Percentiles rank a stretch among this genome's conserved stretches.
Evolutionary conservation across 2,888 invertebrate species (phyloP).

Genomic region (Spodoptera littoralis): DNA sequence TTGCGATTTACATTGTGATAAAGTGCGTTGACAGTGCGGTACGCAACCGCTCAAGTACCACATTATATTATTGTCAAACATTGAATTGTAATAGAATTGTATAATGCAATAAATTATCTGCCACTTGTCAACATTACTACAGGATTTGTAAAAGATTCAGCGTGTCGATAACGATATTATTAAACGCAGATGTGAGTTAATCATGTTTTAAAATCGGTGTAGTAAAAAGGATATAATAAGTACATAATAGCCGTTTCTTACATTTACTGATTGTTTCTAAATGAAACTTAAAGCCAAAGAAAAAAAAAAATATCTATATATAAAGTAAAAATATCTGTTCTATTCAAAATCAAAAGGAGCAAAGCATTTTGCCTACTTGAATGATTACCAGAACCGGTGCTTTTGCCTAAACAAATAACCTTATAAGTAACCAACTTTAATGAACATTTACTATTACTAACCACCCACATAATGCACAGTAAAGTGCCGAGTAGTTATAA

Average conservation of each 20-base stretch:
- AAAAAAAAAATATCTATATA: no score
- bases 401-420: no score
- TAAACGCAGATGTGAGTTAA: conserved; percentile 54
- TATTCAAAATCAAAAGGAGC: no score
- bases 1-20: conserved; percentile 44
- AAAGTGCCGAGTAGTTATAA: no score
- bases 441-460: no score
- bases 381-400: no score
- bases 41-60: conserved; percentile 64
- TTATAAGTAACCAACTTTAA: no score
- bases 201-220: conserved; percentile 27
- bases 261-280: no score
- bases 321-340: no score
- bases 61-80: conserved; percentile 73
- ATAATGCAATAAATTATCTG: conserved; percentile 50
- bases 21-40: conserved; percentile 49
- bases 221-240: conserved; percentile 8
- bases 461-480: no score
- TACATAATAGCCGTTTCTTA: not conserved
- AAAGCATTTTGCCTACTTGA: no score
- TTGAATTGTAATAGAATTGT: conserved; percentile 48
- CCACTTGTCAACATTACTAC: conserved; percentile 56
- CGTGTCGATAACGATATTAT: conserved; percentile 56
- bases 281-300: no score
- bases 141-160: conserved; percentile 56